Percentiles rank a stretch among this genome's conserved stretches.
Conservation (phyloP, 2,797 vertebrate species). For the Pelodytes ibericus region DNA sequence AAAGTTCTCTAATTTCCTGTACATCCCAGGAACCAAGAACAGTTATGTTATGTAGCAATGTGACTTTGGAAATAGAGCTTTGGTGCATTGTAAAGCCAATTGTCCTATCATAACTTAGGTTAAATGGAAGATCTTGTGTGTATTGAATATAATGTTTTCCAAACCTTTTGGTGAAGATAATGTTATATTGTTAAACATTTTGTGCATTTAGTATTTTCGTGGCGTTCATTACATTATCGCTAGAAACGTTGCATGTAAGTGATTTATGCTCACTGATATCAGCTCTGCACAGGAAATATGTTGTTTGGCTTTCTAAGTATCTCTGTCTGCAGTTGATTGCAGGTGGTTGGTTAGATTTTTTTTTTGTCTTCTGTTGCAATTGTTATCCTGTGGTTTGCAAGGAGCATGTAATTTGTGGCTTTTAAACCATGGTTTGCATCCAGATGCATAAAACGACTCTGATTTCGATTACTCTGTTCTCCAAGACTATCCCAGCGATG, state of each 20-base stretch:
- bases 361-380: slow-evolving; percentile 44
- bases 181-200: no score
- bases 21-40: not conserved
- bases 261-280: not conserved
- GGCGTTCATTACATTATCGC: no score
- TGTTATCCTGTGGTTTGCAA: slow-evolving; percentile 37
- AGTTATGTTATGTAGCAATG: slow-evolving; percentile 19
- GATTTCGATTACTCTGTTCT: slow-evolving; percentile 8
- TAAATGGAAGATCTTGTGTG: no score
- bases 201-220: no score
- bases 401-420: slow-evolving; percentile 49
- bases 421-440: slow-evolving; percentile 1
- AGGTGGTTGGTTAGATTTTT: slow-evolving; percentile 23
- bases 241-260: not conserved
- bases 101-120: no score
- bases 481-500: slow-evolving; percentile 21
- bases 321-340: slow-evolving; percentile 28
- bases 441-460: slow-evolving; percentile 27
- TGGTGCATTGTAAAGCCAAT: not conserved
- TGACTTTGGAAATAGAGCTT: slow-evolving; percentile 17
- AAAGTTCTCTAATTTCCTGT: not conserved
- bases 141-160: no score
- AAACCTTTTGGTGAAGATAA: no score
- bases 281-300: not conserved
- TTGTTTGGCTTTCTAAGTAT: not conserved